Conservation (phyloP, 2,113 vertebrate species). For the Lagopus muta region DNA sequence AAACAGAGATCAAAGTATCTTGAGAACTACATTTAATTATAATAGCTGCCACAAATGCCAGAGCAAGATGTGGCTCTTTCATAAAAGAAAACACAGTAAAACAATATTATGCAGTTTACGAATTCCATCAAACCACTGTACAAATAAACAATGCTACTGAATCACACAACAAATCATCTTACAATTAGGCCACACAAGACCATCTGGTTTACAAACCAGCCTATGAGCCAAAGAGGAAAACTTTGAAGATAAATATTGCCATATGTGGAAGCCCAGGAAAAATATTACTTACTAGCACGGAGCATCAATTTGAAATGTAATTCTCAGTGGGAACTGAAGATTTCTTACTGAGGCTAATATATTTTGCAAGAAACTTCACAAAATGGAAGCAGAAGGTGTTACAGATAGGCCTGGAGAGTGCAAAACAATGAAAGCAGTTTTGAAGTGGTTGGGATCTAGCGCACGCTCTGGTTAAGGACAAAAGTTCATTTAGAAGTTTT, state of each 20-base stretch:
- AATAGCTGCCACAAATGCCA: slow-evolving; percentile 64
- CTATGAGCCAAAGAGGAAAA: slow-evolving; percentile 78
- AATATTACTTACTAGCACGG: slow-evolving; percentile 75
- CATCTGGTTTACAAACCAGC: slow-evolving; percentile 78
- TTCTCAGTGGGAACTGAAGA: slow-evolving; percentile 74
- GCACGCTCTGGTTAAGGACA: not conserved
- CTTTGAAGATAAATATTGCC: slow-evolving; percentile 88
- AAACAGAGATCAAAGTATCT: slow-evolving; percentile 73
- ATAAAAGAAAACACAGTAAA: slow-evolving; percentile 79
- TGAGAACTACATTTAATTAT: slow-evolving; percentile 70
- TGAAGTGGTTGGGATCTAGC: slow-evolving; percentile 1
- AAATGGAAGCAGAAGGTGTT: slow-evolving; percentile 37
- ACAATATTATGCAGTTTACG: slow-evolving; percentile 83
- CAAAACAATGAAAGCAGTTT: not conserved
- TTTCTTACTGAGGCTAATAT: slow-evolving; percentile 52
- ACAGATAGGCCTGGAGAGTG: not conserved
- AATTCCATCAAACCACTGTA: slow-evolving; percentile 84
- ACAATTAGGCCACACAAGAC: slow-evolving; percentile 84
- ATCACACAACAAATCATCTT: slow-evolving; percentile 86
- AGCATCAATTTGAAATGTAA: slow-evolving; percentile 77
- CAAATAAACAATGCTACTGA: slow-evolving; percentile 88
- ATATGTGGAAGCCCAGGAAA: slow-evolving; percentile 82
- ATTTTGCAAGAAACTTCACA: slow-evolving; percentile 54
- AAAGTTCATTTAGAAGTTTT: not conserved
- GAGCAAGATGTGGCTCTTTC: slow-evolving; percentile 72